phyloP scores from a whole-genome alignment of 2,797 vertebrate species.

The Sardinella longiceps region DNA sequence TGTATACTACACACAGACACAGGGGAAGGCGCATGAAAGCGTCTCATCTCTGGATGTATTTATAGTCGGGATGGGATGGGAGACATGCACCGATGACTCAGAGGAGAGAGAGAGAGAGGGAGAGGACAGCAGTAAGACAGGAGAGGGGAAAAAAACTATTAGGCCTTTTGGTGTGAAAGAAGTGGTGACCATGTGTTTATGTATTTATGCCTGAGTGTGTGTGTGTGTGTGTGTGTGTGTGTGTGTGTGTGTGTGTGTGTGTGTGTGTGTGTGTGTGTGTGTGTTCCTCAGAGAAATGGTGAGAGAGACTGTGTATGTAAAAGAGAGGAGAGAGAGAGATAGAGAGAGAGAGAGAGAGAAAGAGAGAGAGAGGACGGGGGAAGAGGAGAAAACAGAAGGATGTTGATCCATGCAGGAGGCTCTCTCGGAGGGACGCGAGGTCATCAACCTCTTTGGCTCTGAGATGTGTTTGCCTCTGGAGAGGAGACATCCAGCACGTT shows the following conservation, averaged over 20 bases:
- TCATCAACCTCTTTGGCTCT: background rate
- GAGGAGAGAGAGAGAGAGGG: background rate
- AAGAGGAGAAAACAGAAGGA: constrained; percentile 11
- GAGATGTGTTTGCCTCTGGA: background rate
- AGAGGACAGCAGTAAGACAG: background rate
- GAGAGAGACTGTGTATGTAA: background rate
- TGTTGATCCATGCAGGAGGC: background rate
- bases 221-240: background rate
- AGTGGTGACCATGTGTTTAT: background rate
- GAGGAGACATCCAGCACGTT: background rate
- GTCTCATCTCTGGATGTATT: constrained; percentile 5
- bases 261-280: background rate
- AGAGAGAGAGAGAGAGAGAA: background rate
- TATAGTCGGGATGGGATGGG: background rate
- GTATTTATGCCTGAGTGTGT: background rate
- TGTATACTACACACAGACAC: background rate
- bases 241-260: background rate
- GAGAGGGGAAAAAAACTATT: background rate
- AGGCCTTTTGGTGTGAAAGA: background rate
- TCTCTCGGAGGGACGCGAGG: background rate
- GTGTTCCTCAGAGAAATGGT: background rate
- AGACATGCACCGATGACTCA: background rate
- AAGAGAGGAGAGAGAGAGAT: background rate
- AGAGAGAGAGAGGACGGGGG: background rate
- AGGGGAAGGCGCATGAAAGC: constrained; percentile 1